These are phyloP conservation scores for Aeoliscus strigatus DNA, from an alignment of 2,797 vertebrate species.

Conservation along the genomic window DNA sequence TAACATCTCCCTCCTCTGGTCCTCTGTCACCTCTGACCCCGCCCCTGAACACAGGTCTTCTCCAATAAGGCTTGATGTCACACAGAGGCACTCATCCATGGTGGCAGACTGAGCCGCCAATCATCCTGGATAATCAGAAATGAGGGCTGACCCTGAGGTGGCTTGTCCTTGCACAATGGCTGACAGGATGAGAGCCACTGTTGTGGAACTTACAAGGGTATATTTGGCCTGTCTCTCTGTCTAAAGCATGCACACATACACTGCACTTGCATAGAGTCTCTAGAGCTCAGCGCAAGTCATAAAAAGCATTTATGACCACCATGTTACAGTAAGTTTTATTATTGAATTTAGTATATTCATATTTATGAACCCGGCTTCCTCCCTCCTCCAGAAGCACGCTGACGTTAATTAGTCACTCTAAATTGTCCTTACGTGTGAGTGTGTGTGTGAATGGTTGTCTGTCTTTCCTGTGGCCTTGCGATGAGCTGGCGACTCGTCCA, in stretches of 20 bases:
- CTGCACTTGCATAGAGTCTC: too few species aligned
- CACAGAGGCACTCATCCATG: conserved; percentile 50
- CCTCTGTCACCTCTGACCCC: conserved; percentile 54
- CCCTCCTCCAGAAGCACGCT: too few species aligned
- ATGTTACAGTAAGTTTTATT: too few species aligned
- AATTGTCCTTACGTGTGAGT: too few species aligned
- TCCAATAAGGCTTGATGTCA: conserved; percentile 66
- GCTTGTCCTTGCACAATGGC: conserved; percentile 52
- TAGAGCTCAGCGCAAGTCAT: too few species aligned
- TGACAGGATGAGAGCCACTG: conserved; percentile 40
- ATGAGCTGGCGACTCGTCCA: too few species aligned
- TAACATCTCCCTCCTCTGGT: conserved; percentile 61
- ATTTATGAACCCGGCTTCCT: too few species aligned
- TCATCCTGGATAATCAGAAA: conserved; percentile 70
- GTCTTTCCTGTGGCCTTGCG: too few species aligned
- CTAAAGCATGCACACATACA: background rate
- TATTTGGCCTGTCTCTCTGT: conserved; percentile 24
- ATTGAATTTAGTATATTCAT: too few species aligned
- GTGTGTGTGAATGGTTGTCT: too few species aligned
- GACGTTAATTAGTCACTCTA: too few species aligned
- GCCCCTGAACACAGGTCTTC: conserved; percentile 52
- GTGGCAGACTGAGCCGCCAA: conserved; percentile 59
- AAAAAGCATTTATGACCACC: too few species aligned
- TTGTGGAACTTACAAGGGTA: conserved; percentile 49
- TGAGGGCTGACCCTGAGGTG: conserved; percentile 53